Evolutionary conservation across 2,113 vertebrate species (phyloP), one percentile per base, ranked within the genome.

Genomic region (Oreotrochilus melanogaster): DNA sequence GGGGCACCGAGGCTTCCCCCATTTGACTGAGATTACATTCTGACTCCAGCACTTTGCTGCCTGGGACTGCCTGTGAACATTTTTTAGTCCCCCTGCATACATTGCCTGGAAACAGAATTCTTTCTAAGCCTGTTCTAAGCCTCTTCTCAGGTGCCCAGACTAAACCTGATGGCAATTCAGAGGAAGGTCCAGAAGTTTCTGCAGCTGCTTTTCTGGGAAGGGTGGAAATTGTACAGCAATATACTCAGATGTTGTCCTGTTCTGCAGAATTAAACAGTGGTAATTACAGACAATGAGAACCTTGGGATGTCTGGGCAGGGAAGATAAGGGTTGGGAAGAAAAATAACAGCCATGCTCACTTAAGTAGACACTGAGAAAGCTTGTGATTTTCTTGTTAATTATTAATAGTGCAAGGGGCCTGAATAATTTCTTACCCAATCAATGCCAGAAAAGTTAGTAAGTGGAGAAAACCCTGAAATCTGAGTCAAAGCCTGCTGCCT

Each of bases 221-320:
- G 96, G 88, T 95, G 92, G 71, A 97, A 96, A 75, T 80, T 91
- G 37, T 96, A 89, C 62, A 91, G 91, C 6, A 96, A 89, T 78
- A 48, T 48, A 70, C 30, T 82, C 70, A 11, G 57, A 92, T 28
- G 60, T 78, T 79, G 78, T 54, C 62, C 58, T 53, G 43, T 43
- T 82, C 57, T 89, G 73, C 61, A 58, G 80, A 89, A 95, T 85
- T 93, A 86, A 94, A 72, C 71, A 57, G 48, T 12, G 31, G 75
- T 51, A 92, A 90, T 82, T 83, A 69, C 73, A 96, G 53, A 37
- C 70, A 57, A 24, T 17, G 71, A 65, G 62, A 92, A 83, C 33
- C 47, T 78, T 79, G 91, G 51, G 84, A 78, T 43, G 25, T 51
- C 96, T 96, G 94, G 47, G 31, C 56, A 92, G 67, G 61, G 33